Evolutionary conservation across 2,113 vertebrate genomes (phyloP).

Genomic region (Seriola quinqueradiata): DNA sequence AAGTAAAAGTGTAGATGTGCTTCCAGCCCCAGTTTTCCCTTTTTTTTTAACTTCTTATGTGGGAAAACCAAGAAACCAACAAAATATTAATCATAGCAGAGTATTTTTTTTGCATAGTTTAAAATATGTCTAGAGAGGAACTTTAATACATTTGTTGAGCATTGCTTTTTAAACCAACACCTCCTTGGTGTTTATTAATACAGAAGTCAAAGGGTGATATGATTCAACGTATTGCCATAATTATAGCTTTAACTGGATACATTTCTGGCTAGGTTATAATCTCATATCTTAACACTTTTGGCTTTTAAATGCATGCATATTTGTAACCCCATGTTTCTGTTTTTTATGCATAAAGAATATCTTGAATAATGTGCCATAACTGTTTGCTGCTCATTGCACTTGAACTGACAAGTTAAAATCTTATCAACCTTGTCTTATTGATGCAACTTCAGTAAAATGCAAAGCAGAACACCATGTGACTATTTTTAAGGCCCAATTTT

Average conservation of each 20-base stretch:
- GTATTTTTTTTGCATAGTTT: too few relatives aligned
- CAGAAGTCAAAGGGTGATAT: not conserved
- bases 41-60: too few relatives aligned
- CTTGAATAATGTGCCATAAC: not conserved
- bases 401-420: not conserved
- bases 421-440: not conserved
- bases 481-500: constrained; percentile 27
- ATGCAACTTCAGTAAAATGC: constrained; percentile 1
- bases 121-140: too few relatives aligned
- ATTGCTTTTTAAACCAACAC: not conserved
- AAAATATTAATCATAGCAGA: too few relatives aligned
- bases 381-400: not conserved
- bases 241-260: not conserved
- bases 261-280: too few relatives aligned
- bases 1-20: too few relatives aligned
- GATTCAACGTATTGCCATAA: not conserved
- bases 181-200: not conserved
- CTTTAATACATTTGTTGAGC: not conserved
- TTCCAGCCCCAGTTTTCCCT: too few relatives aligned
- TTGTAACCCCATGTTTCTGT: not conserved
- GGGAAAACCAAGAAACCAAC: too few relatives aligned
- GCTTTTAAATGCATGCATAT: not conserved
- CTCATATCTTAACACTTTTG: not conserved
- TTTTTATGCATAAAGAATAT: not conserved
- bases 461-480: not conserved